These are phyloP conservation scores for Harpagoxenus sublaevis DNA, from an alignment of 2,888 invertebrate species.

Conservation along the genomic window DNA sequence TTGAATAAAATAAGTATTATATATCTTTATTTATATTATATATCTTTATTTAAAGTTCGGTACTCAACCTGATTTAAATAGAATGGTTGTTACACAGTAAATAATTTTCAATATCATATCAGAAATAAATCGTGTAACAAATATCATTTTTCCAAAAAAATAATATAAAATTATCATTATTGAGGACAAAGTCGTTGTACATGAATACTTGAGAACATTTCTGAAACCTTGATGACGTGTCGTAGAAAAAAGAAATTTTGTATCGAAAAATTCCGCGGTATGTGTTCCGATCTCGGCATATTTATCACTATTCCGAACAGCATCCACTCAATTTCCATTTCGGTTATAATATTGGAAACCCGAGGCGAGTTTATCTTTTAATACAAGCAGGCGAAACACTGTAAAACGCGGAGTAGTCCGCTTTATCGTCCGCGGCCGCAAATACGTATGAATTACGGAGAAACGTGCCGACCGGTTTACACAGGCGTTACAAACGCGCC, in stretches of 20 bases:
- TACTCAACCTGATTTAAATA: background rate
- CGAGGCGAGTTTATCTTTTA: slow-evolving; percentile 30
- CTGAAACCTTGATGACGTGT: background rate
- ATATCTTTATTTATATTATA: background rate
- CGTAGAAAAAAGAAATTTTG: background rate
- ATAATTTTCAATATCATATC: background rate
- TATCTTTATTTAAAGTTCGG: background rate
- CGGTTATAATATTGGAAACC: background rate
- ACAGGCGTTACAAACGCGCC: slow-evolving; percentile 39
- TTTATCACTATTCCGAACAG: background rate
- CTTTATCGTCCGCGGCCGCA: slow-evolving; percentile 48
- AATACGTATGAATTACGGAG: slow-evolving; percentile 28
- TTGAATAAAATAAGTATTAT: background rate
- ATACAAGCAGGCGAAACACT: slow-evolving; percentile 35
- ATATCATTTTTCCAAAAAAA: background rate
- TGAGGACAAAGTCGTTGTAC: background rate
- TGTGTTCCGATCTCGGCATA: background rate
- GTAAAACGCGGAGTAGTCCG: slow-evolving; percentile 46
- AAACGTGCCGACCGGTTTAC: slow-evolving; percentile 48
- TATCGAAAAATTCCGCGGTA: background rate
- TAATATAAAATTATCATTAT: background rate
- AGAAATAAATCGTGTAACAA: background rate
- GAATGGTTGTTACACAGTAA: background rate
- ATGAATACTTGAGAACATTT: background rate
- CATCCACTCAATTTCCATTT: slow-evolving; percentile 13